Conservation (phyloP, 2,797 vertebrate species). For the Cossypha niveicapilla region DNA sequence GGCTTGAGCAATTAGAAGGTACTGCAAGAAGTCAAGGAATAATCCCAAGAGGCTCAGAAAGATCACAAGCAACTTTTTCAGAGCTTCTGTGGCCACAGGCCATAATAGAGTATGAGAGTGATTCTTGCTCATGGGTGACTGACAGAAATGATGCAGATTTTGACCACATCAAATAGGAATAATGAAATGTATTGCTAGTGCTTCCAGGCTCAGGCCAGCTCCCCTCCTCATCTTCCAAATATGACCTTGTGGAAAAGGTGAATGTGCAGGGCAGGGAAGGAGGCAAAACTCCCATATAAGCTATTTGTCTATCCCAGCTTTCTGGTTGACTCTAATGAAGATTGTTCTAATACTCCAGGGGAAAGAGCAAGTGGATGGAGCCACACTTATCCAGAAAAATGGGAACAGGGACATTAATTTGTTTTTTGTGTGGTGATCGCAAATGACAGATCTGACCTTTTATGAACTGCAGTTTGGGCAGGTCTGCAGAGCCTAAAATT, state of each 20-base stretch:
- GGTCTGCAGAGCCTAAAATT: conserved; percentile 40
- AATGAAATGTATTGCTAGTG: not conserved
- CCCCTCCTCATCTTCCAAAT: fast-evolving
- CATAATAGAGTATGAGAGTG: not conserved
- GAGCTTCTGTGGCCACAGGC: not conserved
- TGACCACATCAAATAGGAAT: not conserved
- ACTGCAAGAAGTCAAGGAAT: not conserved
- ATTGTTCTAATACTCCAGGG: not conserved
- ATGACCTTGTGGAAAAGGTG: not conserved
- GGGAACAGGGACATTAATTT: not conserved
- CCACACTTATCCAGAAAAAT: not conserved
- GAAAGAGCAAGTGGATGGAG: not conserved
- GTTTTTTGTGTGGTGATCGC: not conserved
- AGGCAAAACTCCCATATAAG: not conserved
- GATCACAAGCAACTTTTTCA: not conserved
- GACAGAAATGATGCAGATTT: not conserved
- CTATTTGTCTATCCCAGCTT: not conserved
- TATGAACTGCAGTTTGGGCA: conserved; percentile 29
- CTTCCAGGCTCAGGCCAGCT: not conserved
- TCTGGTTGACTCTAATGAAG: not conserved
- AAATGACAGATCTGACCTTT: conserved; percentile 51
- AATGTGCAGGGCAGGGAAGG: not conserved
- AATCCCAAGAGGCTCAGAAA: not conserved
- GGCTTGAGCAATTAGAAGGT: not conserved
- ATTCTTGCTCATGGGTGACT: not conserved